Conservation (phyloP, 1,140 invertebrate genomes). For the Rhyzopertha dominica region DNA sequence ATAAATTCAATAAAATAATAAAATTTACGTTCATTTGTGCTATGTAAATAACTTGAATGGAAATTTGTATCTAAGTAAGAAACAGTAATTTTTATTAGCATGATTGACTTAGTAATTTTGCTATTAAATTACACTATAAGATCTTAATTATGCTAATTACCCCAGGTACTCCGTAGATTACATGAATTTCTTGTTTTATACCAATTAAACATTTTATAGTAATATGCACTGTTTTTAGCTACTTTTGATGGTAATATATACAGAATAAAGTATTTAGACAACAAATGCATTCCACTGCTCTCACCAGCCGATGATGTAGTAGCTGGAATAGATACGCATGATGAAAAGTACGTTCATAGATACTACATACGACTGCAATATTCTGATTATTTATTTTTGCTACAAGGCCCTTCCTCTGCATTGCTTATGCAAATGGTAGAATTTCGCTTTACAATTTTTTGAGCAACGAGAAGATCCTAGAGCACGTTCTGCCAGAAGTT, state of each 20-base stretch:
- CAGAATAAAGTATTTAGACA: constrained; percentile 25
- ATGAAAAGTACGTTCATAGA: constrained; percentile 24
- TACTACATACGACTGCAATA: neutral
- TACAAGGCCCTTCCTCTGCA: constrained; percentile 28
- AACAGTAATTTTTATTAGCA: too few relatives aligned
- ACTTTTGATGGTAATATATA: constrained; percentile 30
- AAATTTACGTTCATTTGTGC: too few relatives aligned
- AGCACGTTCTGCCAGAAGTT: constrained; percentile 32
- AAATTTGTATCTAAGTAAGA: too few relatives aligned
- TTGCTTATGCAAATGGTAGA: constrained; percentile 47
- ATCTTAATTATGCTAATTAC: too few relatives aligned
- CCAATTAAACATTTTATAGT: too few relatives aligned
- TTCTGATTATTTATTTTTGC: constrained; percentile 13
- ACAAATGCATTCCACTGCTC: constrained; percentile 25
- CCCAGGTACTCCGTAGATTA: too few relatives aligned
- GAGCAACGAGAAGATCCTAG: constrained; percentile 42
- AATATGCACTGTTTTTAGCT: constrained; percentile 25
- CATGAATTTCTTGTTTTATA: too few relatives aligned
- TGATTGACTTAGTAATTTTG: too few relatives aligned
- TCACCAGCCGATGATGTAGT: constrained; percentile 28
- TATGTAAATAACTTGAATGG: too few relatives aligned
- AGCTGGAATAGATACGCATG: constrained; percentile 28
- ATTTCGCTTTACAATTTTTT: constrained; percentile 47
- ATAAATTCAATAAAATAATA: too few relatives aligned
- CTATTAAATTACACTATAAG: too few relatives aligned